Evolutionary conservation across 64 coral and sea anemone species (phyloP).

Genomic region (Pachyseris speciosa): DNA sequence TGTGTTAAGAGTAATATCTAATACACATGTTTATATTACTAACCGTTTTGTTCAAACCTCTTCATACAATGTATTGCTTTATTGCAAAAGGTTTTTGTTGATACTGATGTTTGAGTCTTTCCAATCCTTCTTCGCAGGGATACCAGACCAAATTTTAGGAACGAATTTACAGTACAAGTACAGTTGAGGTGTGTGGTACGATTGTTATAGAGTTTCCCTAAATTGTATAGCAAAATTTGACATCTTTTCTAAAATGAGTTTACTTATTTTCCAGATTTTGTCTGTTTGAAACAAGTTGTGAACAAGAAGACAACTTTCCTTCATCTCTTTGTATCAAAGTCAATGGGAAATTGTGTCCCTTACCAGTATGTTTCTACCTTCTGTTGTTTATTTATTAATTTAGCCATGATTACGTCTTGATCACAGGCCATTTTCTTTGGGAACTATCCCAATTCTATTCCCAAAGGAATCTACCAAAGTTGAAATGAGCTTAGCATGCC

Average conservation of each 20-base stretch:
- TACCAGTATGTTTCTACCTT: conserved; percentile 77
- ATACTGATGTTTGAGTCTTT: background rate
- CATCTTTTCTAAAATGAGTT: background rate
- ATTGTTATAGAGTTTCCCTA: background rate
- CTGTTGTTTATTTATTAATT: background rate
- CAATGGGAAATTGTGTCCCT: conserved; percentile 90
- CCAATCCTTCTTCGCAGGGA: conserved; percentile 61
- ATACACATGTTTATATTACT: no score
- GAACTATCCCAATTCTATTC: background rate
- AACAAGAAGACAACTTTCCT: conserved; percentile 95
- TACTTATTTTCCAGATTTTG: conserved; percentile 81
- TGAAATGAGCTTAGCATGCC: no score
- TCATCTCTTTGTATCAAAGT: conserved; percentile 94
- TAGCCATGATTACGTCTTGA: background rate
- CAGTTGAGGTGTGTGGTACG: conserved; percentile 70
- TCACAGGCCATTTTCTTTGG: background rate
- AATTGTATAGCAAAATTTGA: background rate
- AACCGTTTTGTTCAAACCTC: no score
- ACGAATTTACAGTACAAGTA: conserved; percentile 95
- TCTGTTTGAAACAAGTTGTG: conserved; percentile 99
- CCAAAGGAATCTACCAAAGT: no score
- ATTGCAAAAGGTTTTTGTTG: no score
- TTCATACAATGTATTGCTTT: no score
- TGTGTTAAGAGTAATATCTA: no score
- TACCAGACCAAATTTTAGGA: conserved; percentile 88